Conservation (phyloP, 2,113 vertebrate genomes). For the Mormyrus iriodes region DNA sequence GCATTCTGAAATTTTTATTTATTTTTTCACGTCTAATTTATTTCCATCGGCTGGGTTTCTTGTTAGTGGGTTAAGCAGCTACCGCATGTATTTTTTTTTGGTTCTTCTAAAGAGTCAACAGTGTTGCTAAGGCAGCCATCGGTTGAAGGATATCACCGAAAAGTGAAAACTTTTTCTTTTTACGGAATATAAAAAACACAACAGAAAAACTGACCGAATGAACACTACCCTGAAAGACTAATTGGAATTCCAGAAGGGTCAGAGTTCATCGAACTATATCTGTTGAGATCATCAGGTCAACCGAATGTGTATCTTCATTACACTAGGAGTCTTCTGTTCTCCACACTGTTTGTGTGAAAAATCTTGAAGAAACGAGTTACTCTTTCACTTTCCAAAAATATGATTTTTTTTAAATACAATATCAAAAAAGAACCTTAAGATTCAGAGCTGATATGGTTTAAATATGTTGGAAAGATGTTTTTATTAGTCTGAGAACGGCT, state of each 20-base stretch:
- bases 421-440: background rate
- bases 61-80: background rate
- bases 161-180: slow-evolving; percentile 3
- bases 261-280: background rate
- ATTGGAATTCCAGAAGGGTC: background rate
- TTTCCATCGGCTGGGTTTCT: background rate
- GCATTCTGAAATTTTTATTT: background rate
- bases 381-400: background rate
- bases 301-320: background rate
- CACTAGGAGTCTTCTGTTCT: background rate
- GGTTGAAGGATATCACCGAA: background rate
- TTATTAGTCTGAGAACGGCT: background rate
- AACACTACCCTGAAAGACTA: background rate
- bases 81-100: background rate
- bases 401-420: background rate
- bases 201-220: background rate
- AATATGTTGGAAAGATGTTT: background rate
- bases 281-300: background rate
- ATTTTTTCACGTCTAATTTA: slow-evolving; percentile 10
- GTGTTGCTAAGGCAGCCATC: background rate
- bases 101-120: background rate
- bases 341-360: background rate
- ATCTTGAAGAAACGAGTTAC: background rate
- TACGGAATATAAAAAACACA: background rate
- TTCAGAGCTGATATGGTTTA: background rate